A percentile compares a stretch with the other conserved stretches of the same genome.
phyloP scores from a whole-genome alignment of 2,113 vertebrate species.

The Caloenas nicobarica region DNA sequence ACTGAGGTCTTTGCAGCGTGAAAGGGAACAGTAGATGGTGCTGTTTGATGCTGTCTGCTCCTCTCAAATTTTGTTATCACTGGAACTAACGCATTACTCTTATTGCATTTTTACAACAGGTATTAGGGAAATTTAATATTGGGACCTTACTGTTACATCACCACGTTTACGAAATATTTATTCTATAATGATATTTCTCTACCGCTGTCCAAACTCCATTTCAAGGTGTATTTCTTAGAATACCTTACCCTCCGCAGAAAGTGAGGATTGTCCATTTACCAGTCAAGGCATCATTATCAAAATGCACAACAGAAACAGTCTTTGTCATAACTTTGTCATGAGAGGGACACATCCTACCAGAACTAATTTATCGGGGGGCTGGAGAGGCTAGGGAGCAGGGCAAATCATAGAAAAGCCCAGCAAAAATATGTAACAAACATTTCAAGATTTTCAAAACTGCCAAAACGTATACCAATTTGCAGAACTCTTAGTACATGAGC shows the following conservation, averaged over 20 bases:
- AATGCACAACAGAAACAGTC: not conserved
- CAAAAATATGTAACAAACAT: not conserved
- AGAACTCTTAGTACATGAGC: fast-evolving
- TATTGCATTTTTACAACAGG: not conserved
- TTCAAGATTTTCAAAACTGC: not conserved
- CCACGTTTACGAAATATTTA: not conserved
- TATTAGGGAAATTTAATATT: not conserved
- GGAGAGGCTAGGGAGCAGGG: fast-evolving
- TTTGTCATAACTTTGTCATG: not conserved
- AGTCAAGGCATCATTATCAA: not conserved
- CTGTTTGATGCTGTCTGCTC: not conserved
- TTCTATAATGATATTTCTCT: not conserved
- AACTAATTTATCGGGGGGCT: not conserved
- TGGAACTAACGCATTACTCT: not conserved
- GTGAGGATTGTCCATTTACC: not conserved
- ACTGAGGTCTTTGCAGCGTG: fast-evolving
- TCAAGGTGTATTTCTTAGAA: not conserved
- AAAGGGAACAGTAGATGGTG: slow-evolving; percentile 58
- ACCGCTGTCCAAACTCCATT: not conserved
- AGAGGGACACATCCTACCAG: not conserved
- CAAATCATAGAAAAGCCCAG: not conserved
- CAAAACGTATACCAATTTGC: not conserved
- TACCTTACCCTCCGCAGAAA: not conserved
- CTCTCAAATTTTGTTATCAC: not conserved
- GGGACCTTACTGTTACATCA: not conserved